A percentile compares a stretch with the other conserved stretches of the same genome.
Evolutionary conservation across 2,113 vertebrate genomes (phyloP).

Genomic region (Tinamus guttatus): DNA sequence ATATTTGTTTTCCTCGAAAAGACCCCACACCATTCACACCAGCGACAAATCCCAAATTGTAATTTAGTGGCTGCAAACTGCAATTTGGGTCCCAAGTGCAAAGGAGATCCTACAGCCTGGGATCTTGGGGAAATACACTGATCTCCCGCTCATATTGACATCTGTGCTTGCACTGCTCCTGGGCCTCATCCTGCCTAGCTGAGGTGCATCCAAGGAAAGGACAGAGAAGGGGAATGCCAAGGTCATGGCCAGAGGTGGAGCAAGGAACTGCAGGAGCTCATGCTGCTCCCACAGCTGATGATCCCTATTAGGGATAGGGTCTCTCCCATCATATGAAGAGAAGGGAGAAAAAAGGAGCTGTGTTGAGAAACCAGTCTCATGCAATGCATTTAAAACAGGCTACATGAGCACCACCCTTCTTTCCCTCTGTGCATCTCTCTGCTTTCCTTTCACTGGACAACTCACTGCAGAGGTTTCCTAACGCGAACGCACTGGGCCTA

Average conservation of each 20-base stretch:
- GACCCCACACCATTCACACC: fast-evolving
- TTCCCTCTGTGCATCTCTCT: no score
- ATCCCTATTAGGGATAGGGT: neutral
- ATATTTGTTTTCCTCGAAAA: neutral
- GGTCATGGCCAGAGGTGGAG: fast-evolving
- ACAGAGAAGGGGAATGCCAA: neutral
- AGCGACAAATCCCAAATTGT: neutral
- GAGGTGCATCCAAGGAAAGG: neutral
- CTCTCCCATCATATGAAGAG: neutral
- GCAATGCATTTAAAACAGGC: no score
- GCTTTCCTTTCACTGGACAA: no score
- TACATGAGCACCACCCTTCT: no score
- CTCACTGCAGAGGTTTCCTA: no score
- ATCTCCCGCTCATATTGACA: fast-evolving
- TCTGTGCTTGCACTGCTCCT: neutral
- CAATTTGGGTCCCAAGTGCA: neutral
- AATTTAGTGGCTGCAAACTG: neutral
- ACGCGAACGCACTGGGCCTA: no score
- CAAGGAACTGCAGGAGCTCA: neutral
- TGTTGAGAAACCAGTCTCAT: no score
- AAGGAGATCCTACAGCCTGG: neutral
- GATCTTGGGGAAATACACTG: fast-evolving
- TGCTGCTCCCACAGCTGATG: neutral
- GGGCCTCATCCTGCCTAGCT: neutral
- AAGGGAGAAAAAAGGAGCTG: neutral